A percentile compares a stretch with the other conserved stretches of the same genome.
Evolutionary conservation across 1,140 invertebrate genomes (phyloP).

Genomic region (Plutomurus gul): DNA sequence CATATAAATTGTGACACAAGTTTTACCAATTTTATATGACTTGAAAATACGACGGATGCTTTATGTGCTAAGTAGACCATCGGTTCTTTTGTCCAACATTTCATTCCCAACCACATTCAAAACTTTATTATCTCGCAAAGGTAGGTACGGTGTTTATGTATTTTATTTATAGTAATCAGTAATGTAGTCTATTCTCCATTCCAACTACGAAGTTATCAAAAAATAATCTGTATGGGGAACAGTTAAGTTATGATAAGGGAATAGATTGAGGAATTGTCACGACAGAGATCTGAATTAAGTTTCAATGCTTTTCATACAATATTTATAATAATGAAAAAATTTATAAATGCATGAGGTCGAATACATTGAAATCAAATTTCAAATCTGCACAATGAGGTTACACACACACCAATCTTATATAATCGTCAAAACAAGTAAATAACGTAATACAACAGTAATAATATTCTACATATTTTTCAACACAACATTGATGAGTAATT

Average conservation of each 20-base stretch:
- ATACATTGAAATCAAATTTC: background rate
- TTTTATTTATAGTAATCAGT: background rate
- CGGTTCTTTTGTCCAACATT: background rate
- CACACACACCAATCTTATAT: background rate
- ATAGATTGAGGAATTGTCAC: background rate
- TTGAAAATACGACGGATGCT: no score
- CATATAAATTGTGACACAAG: no score
- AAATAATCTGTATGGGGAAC: slow-evolving; percentile 14
- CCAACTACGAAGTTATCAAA: slow-evolving; percentile 5
- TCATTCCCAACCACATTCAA: background rate
- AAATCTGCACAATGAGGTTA: background rate
- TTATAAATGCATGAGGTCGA: background rate
- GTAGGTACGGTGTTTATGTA: background rate
- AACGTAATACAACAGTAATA: slow-evolving; percentile 5
- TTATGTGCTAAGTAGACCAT: no score
- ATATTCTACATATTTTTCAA: background rate
- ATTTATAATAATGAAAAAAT: background rate
- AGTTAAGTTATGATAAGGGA: background rate
- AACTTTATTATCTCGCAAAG: slow-evolving; percentile 2
- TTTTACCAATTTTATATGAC: no score
- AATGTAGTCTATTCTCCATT: background rate
- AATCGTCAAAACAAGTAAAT: background rate
- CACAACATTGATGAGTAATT: slow-evolving; percentile 20
- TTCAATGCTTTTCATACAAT: slow-evolving; percentile 5
- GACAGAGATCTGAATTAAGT: background rate